Percentiles rank a stretch among this genome's conserved stretches.
Evolutionary conservation across 2,113 vertebrate genomes (phyloP).

Genomic region (Myotis brandtii): DNA sequence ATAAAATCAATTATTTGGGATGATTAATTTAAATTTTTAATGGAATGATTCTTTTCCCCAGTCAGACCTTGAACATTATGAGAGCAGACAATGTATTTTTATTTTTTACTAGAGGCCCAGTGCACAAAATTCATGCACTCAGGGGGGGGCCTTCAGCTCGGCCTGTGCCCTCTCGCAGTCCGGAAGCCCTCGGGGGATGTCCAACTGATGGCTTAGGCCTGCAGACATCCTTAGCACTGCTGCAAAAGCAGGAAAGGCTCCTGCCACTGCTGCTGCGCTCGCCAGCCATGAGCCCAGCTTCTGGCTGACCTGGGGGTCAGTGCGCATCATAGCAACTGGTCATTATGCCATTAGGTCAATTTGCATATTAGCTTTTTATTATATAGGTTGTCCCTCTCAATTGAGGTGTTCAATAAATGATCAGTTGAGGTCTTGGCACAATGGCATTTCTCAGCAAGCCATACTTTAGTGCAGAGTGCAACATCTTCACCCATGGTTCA

Average conservation of each 20-base stretch:
- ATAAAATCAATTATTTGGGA: not conserved
- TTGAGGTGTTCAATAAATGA: not conserved
- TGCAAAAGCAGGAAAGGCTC: no score
- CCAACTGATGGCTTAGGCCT: no score
- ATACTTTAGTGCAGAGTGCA: not conserved
- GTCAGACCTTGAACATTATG: not conserved
- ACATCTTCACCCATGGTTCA: not conserved
- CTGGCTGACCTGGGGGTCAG: no score
- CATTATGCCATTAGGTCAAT: no score
- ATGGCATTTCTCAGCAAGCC: not conserved
- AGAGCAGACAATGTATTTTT: not conserved
- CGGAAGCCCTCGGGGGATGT: no score
- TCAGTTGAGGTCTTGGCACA: not conserved
- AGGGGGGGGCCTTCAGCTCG: no score
- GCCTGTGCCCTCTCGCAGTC: no score
- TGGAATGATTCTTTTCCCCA: not conserved
- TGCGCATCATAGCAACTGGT: accelerated
- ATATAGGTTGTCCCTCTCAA: not conserved
- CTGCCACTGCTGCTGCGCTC: accelerated
- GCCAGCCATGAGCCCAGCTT: no score
- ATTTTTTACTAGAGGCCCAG: not conserved
- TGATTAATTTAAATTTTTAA: not conserved
- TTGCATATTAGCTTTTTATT: no score
- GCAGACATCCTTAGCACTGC: no score
- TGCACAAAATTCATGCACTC: no score